Conservation (phyloP, 2,113 vertebrate species). For the Garra rufa region DNA sequence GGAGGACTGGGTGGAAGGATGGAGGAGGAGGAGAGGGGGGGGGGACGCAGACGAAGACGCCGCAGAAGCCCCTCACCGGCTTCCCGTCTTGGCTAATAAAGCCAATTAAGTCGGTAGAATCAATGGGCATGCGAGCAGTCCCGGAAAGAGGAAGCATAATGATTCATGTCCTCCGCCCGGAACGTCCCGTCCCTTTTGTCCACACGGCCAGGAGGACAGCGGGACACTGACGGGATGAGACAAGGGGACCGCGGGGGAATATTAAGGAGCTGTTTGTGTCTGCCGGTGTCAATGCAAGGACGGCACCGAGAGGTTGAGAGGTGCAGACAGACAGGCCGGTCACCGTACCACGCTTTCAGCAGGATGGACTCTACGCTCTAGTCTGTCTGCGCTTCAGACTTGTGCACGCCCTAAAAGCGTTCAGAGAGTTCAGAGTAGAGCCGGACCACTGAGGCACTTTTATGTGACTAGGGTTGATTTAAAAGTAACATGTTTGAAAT, state of each 20-base stretch:
- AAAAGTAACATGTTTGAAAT: background rate
- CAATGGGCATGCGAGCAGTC: slow-evolving; percentile 71
- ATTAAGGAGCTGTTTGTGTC: slow-evolving; percentile 78
- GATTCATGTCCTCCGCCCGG: slow-evolving; percentile 71
- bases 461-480: background rate
- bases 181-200: slow-evolving; percentile 53
- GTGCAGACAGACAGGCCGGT: slow-evolving; percentile 43
- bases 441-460: background rate
- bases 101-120: slow-evolving; percentile 79
- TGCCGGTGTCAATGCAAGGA: slow-evolving; percentile 50
- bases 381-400: background rate
- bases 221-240: slow-evolving; percentile 62
- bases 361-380: slow-evolving; percentile 4
- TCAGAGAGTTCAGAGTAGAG: background rate
- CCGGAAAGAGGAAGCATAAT: slow-evolving; percentile 72
- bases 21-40: slow-evolving; percentile 38
- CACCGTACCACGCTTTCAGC: slow-evolving; percentile 49
- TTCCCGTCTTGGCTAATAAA: slow-evolving; percentile 80
- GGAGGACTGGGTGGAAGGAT: slow-evolving; percentile 64
- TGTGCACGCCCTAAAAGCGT: background rate
- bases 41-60: slow-evolving; percentile 28
- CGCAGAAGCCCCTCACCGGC: slow-evolving; percentile 69
- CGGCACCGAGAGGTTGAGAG: slow-evolving; percentile 38
- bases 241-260: slow-evolving; percentile 68
- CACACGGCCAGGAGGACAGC: slow-evolving; percentile 62